A percentile compares a stretch with the other conserved stretches of the same genome.
These are phyloP conservation scores for Cryptophagus acutangulus DNA, from an alignment of 2,888 invertebrate species.

Conservation along the genomic window DNA sequence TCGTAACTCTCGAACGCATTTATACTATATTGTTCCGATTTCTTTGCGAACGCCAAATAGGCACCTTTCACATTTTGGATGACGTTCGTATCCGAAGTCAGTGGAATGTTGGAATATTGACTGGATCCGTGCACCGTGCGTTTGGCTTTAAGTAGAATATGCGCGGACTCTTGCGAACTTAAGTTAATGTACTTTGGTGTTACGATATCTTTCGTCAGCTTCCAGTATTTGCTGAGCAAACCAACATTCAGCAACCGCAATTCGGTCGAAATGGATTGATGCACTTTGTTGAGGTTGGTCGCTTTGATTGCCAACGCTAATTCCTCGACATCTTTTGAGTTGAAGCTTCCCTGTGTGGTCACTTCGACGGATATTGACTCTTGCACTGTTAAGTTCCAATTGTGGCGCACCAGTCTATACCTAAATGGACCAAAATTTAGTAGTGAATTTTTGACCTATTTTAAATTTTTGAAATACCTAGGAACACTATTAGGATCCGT, in stretches of 20 bases:
- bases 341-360: constrained; percentile 48
- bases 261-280: constrained; percentile 54
- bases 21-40: constrained; percentile 34
- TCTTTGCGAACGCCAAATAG: constrained; percentile 49
- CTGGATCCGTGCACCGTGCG: constrained; percentile 33
- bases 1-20: constrained; percentile 33
- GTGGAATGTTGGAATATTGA: constrained; percentile 44
- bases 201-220: constrained; percentile 43
- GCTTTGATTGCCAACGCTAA: constrained; percentile 64
- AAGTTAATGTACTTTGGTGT: constrained; percentile 45
- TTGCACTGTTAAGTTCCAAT: constrained; percentile 59
- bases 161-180: constrained; percentile 52
- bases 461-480: constrained; percentile 37
- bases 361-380: constrained; percentile 57
- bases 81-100: constrained; percentile 31
- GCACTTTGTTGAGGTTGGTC: constrained; percentile 64
- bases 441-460: constrained; percentile 1
- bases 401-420: constrained; percentile 60
- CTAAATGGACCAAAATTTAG: constrained; percentile 35
- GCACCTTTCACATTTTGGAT: constrained; percentile 39
- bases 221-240: constrained; percentile 60
- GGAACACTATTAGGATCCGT: constrained; percentile 37
- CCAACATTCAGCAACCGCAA: constrained; percentile 57
- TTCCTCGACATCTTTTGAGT: constrained; percentile 49
- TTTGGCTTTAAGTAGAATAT: constrained; percentile 50